Conservation (phyloP, 2,797 vertebrate genomes). For the Lutjanus campechanus region DNA sequence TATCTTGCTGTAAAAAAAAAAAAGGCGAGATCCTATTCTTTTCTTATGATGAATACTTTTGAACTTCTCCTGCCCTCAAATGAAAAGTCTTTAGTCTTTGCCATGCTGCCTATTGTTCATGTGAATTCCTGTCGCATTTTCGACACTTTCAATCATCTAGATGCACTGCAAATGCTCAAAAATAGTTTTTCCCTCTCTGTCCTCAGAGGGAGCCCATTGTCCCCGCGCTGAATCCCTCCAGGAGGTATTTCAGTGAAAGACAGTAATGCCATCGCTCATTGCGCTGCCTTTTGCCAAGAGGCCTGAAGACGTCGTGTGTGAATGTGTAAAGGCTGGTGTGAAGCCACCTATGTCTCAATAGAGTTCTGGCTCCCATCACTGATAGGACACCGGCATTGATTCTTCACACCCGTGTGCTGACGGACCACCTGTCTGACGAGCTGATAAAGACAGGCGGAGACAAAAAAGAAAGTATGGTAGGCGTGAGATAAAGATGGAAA, state of each 20-base stretch:
- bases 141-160: constrained; percentile 59
- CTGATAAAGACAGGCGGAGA: constrained; percentile 67
- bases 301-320: constrained; percentile 59
- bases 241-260: constrained; percentile 70
- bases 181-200: constrained; percentile 25
- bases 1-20: constrained; percentile 81
- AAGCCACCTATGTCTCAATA: constrained; percentile 70
- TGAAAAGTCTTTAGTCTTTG: constrained; percentile 75
- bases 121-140: constrained; percentile 57
- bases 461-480: constrained; percentile 47
- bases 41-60: constrained; percentile 79
- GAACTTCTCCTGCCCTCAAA: constrained; percentile 75
- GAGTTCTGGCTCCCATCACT: constrained; percentile 58
- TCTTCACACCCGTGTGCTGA: constrained; percentile 52
- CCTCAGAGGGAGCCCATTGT: constrained; percentile 65
- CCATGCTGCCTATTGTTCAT: constrained; percentile 46
- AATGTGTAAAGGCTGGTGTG: constrained; percentile 72
- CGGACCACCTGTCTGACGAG: constrained; percentile 63
- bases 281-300: constrained; percentile 63
- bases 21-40: constrained; percentile 81
- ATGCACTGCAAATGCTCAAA: constrained; percentile 49
- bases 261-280: constrained; percentile 56
- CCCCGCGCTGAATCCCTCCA: constrained; percentile 54
- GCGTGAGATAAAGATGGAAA: constrained; percentile 64
- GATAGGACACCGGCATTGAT: constrained; percentile 66